Evolutionary conservation across 1,140 invertebrate genomes (phyloP).

Genomic region (Diploscapter pachys): DNA sequence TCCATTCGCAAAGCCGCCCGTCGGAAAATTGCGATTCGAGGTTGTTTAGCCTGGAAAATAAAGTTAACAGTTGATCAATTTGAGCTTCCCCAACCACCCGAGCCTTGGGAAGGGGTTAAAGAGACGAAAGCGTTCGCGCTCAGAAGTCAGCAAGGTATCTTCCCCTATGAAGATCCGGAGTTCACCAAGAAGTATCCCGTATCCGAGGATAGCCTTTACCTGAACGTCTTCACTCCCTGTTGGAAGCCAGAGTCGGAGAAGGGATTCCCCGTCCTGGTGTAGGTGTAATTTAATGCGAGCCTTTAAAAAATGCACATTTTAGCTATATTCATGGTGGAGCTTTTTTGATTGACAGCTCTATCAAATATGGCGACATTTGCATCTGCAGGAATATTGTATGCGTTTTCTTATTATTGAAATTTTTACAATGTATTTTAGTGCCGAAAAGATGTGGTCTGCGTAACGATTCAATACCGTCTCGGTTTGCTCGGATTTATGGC

Average conservation of each 20-base stretch:
- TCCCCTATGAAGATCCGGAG: conserved; percentile 30
- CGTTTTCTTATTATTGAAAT: conserved; percentile 27
- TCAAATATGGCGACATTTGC: conserved; percentile 86
- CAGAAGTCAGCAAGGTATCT: conserved; percentile 47
- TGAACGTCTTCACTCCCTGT: conserved; percentile 70
- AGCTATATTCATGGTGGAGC: conserved; percentile 90
- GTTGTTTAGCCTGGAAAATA: conserved; percentile 33
- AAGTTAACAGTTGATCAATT: conserved; percentile 15
- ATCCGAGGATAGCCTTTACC: conserved; percentile 70
- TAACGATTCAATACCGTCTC: conserved; percentile 48
- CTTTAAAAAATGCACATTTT: background rate
- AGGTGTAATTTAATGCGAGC: background rate
- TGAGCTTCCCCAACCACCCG: conserved; percentile 46
- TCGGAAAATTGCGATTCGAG: conserved; percentile 57
- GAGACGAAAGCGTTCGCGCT: conserved; percentile 32
- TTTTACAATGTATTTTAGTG: conserved; percentile 15
- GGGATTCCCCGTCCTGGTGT: conserved; percentile 66
- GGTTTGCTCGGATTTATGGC: conserved; percentile 57
- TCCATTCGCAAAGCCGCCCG: conserved; percentile 59
- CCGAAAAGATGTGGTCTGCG: conserved; percentile 49
- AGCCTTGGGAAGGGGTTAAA: conserved; percentile 36
- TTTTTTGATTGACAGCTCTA: conserved; percentile 86
- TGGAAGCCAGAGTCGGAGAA: conserved; percentile 61
- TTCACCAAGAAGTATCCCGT: conserved; percentile 25
- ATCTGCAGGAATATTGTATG: conserved; percentile 54